phyloP scores from a whole-genome alignment of 2,113 vertebrate species.

The Toxotes chatareus region DNA sequence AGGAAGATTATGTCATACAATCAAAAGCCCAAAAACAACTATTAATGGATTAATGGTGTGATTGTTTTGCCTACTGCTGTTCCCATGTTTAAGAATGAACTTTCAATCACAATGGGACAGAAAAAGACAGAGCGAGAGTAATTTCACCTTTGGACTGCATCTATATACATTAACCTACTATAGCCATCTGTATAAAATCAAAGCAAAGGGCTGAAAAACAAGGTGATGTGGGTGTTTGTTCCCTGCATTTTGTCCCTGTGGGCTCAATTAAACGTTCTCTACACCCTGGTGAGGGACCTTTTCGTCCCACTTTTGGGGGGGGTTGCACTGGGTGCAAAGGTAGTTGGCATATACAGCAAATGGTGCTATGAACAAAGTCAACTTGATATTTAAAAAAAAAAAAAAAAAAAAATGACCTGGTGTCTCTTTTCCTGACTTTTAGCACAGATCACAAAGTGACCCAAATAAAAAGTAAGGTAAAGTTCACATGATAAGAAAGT shows the following conservation, averaged over 20 bases:
- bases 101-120: background rate
- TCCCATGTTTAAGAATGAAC: background rate
- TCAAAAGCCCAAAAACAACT: background rate
- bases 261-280: conserved; percentile 71
- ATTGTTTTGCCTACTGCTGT: background rate
- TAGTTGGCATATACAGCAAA: background rate
- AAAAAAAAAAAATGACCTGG: background rate
- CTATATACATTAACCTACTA: conserved; percentile 10
- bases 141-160: conserved; percentile 12
- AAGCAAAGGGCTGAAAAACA: conserved; percentile 52
- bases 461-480: conserved; percentile 5
- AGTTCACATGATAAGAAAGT: conserved; percentile 10
- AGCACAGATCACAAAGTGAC: background rate
- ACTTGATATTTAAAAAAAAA: background rate
- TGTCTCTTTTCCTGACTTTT: background rate
- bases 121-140: background rate
- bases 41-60: background rate
- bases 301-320: conserved; percentile 23
- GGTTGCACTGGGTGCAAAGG: background rate
- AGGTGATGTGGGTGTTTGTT: conserved; percentile 54
- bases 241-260: conserved; percentile 57
- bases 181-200: background rate
- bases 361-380: background rate
- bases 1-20: background rate
- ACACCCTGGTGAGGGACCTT: conserved; percentile 46